Evolutionary conservation across 2,888 invertebrate genomes (phyloP).

Genomic region (Protula sp.): DNA sequence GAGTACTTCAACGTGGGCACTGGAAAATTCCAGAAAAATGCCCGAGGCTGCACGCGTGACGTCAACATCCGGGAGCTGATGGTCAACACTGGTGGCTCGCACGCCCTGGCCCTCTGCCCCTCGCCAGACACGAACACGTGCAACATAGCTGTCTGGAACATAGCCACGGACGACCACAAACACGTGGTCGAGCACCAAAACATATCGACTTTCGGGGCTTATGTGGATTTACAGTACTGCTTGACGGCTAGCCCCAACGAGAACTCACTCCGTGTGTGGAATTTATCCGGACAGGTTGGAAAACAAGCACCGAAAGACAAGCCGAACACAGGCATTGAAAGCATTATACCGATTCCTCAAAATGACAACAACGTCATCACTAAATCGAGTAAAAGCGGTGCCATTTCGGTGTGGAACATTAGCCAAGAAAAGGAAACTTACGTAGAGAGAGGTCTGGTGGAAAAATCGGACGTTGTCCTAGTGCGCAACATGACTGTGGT

Average conservation of each 20-base stretch:
- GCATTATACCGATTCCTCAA: conserved; percentile 38
- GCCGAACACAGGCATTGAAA: conserved; percentile 34
- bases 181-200: conserved; percentile 46
- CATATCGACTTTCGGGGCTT: conserved; percentile 36
- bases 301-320: conserved; percentile 39
- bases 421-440: conserved; percentile 37
- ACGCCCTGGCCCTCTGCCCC: conserved; percentile 39
- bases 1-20: conserved; percentile 45
- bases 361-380: conserved; percentile 44
- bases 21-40: conserved; percentile 37
- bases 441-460: conserved; percentile 41
- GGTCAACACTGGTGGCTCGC: conserved; percentile 42
- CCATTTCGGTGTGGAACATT: conserved; percentile 48
- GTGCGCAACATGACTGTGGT: conserved; percentile 39
- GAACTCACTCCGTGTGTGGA: conserved; percentile 43
- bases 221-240: conserved; percentile 41
- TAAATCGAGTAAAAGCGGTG: conserved; percentile 41
- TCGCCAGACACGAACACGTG: conserved; percentile 37
- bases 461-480: conserved; percentile 40
- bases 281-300: conserved; percentile 39
- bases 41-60: conserved; percentile 46
- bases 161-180: conserved; percentile 52
- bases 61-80: conserved; percentile 33
- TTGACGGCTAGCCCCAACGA: conserved; percentile 40
- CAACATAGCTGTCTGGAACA: conserved; percentile 48